A percentile compares a stretch with the other conserved stretches of the same genome.
These are phyloP conservation scores for Dynastes grantii DNA, from an alignment of 2,888 invertebrate species.

Conservation along the genomic window DNA sequence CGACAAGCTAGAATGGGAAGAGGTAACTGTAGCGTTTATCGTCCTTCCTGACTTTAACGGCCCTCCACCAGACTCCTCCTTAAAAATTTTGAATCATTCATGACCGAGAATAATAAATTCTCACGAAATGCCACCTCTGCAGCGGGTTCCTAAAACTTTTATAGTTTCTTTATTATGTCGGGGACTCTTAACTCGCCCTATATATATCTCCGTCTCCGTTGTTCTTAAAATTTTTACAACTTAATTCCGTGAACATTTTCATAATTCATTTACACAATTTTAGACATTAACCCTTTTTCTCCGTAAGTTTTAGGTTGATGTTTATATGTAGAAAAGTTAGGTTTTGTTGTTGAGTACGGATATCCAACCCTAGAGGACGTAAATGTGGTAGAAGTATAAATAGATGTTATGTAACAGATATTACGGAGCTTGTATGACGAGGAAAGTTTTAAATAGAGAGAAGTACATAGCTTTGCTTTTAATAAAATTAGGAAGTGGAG, in stretches of 20 bases:
- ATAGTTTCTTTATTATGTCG: conserved; percentile 25
- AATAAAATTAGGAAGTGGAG: background rate
- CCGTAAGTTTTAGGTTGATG: background rate
- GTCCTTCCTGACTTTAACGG: background rate
- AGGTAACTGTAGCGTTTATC: background rate
- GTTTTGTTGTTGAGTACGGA: background rate
- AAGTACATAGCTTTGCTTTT: conserved; percentile 14
- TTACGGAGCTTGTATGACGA: background rate
- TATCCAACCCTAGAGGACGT: background rate
- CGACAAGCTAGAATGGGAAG: no score
- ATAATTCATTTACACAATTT: conserved; percentile 20
- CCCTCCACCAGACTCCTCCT: background rate
- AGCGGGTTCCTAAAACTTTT: conserved; percentile 13
- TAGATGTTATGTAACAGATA: background rate
- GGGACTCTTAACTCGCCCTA: background rate
- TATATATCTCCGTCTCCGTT: background rate
- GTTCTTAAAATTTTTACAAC: conserved; percentile 17
- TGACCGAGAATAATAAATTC: conserved; percentile 15
- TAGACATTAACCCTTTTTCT: conserved; percentile 5
- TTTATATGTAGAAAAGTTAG: background rate
- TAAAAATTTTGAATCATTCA: conserved; percentile 22
- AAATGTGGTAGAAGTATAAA: background rate
- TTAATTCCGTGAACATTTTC: conserved; percentile 16
- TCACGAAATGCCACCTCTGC: background rate
- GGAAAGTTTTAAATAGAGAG: background rate